Conservation (phyloP, 2,888 invertebrate species). For the Phragmatobia fuliginosa region DNA sequence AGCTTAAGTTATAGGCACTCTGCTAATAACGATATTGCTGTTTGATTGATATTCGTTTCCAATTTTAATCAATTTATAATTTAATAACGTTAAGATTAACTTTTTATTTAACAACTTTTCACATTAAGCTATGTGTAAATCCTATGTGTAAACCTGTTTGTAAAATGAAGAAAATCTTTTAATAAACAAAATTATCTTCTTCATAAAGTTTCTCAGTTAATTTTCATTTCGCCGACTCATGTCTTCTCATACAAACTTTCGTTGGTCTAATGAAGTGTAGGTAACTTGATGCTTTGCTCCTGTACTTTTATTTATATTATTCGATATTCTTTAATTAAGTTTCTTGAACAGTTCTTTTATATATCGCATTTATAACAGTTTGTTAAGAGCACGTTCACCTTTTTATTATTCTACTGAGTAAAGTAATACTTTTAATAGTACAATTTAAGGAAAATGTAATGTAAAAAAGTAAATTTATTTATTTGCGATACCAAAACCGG, state of each 20-base stretch:
- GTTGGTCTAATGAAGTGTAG: constrained; percentile 65
- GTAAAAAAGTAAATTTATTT: too few species aligned
- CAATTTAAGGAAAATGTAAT: too few species aligned
- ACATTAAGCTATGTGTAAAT: constrained; percentile 19
- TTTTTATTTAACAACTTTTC: not conserved
- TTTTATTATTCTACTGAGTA: not conserved
- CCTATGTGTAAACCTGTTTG: constrained; percentile 31
- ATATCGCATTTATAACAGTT: not conserved
- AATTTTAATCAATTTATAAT: not conserved
- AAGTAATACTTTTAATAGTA: too few species aligned
- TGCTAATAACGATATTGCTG: not conserved
- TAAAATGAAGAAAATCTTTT: constrained; percentile 43
- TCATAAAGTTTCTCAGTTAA: constrained; percentile 54
- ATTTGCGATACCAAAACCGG: too few species aligned
- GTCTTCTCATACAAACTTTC: constrained; percentile 56
- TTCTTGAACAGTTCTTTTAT: not conserved
- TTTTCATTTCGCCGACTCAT: constrained; percentile 54
- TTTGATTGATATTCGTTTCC: not conserved
- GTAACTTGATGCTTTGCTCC: constrained; percentile 52
- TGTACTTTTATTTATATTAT: constrained; percentile 55
- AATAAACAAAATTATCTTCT: constrained; percentile 49
- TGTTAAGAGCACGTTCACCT: not conserved
- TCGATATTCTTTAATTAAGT: constrained; percentile 48
- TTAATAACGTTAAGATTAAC: not conserved
- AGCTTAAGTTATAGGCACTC: not conserved